Evolutionary conservation across 2,888 invertebrate species (phyloP), one percentile per base, ranked within the genome.

Genomic region (Quadriops clusia): DNA sequence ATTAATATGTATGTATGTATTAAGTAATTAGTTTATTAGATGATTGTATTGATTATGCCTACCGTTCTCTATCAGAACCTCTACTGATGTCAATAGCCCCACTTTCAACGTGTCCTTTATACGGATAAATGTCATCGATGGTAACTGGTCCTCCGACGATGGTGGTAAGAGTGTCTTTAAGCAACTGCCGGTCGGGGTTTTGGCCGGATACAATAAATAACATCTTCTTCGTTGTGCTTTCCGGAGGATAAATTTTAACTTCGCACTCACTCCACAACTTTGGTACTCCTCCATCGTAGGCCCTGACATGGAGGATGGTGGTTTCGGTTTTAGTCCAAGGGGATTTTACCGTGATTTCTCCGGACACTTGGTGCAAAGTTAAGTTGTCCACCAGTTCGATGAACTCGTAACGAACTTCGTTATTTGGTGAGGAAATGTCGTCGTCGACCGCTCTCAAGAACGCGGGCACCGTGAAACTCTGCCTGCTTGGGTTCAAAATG

Each of bases 261-360:
- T 72, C 72, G 8, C 82, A 76, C 17, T 75, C 75, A 10, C 78
- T 74, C 41, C 68, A 79, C 33, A 77, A 63, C 51, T 79, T 77
- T 2, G 90, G 90, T 2, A 83, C 72, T 1, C 90, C 89, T 38
- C 84, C 68, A 60, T 90, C 90, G 51, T 83, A 85, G 2, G 86
- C 89, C 50, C 84, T 68, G 8, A 81, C 74, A 30, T 71, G 78
- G 4, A 87, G 57, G n/a, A 72, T 66, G 41, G 74, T 76, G 9
- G 76, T 63, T 7, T 54, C 50, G 7, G 43, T 44, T 8, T 41
- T 38, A 4, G 36, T 40, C 51, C 52, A 53, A 36, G 57, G 43
- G 56, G 74, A 70, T 30, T 68, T 60, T 23, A 85, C 64, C 39
- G 69, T 70, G 31, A 85, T 53, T 56, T 84, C 80, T 5, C 79